Conservation (phyloP, 2,797 vertebrate species). For the Myotis daubentonii region DNA sequence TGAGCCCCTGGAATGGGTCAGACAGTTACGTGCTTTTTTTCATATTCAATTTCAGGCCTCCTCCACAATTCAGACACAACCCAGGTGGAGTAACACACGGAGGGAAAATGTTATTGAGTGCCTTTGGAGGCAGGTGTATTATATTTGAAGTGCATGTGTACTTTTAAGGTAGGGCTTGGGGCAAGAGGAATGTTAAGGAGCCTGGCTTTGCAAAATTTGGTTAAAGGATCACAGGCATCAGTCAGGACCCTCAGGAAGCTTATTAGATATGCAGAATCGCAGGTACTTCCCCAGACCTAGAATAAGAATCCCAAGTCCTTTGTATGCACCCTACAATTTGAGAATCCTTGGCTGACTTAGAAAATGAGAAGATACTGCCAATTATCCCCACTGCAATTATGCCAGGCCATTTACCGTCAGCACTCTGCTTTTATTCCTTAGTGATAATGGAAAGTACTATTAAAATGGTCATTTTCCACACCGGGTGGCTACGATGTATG, state of each 20-base stretch:
- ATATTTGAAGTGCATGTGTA: background rate
- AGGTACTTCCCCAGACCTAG: background rate
- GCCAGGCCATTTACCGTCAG: background rate
- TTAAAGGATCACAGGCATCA: slow-evolving; percentile 12
- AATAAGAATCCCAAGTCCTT: background rate
- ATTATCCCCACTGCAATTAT: background rate
- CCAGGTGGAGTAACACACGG: background rate
- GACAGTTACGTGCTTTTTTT: background rate
- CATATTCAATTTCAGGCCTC: background rate
- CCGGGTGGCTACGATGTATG: background rate
- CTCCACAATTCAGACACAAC: background rate
- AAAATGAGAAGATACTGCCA: slow-evolving; percentile 29
- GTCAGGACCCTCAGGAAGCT: background rate
- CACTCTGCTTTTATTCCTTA: background rate
- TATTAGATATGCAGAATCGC: background rate
- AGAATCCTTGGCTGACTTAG: slow-evolving; percentile 3
- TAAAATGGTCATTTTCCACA: background rate
- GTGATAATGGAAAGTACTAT: background rate
- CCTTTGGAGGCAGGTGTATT: background rate
- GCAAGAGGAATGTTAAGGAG: background rate
- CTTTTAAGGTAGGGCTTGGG: background rate
- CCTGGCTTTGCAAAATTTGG: background rate
- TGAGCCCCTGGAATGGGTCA: background rate
- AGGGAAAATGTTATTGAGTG: background rate
- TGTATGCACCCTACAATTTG: background rate